Evolutionary conservation across 2,113 vertebrate genomes (phyloP).

Genomic region (Oncorhynchus masou): DNA sequence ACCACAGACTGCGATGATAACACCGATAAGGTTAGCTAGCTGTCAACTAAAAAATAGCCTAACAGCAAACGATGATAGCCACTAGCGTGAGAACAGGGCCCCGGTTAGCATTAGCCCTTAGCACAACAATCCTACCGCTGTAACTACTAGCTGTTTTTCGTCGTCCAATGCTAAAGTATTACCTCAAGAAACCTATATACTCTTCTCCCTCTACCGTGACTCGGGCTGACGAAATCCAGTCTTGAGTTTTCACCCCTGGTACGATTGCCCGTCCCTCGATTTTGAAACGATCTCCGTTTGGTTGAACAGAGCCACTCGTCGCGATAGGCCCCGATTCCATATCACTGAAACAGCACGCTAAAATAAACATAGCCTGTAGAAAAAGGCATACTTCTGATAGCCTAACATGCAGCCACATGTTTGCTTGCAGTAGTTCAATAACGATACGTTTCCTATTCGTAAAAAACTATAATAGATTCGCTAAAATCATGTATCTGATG

Average conservation of each 20-base stretch:
- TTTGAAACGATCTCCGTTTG: constrained; percentile 84
- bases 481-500: neutral
- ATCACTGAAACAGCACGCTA: constrained; percentile 55
- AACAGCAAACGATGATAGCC: neutral
- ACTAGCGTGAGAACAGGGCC: neutral
- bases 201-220: constrained; percentile 92
- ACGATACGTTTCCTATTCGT: neutral
- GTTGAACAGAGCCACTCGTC: constrained; percentile 45
- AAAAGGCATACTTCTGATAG: constrained; percentile 42
- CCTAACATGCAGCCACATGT: neutral
- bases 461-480: neutral
- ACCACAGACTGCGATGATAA: too few species aligned
- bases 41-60: neutral
- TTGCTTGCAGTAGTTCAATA: neutral
- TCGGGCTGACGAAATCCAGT: constrained; percentile 88
- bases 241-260: constrained; percentile 86
- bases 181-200: constrained; percentile 91
- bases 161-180: constrained; percentile 25
- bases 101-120: neutral
- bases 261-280: constrained; percentile 93
- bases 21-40: too few species aligned
- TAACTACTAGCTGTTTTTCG: neutral
- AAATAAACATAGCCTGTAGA: constrained; percentile 45
- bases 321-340: constrained; percentile 70
- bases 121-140: neutral